Evolutionary conservation across 2,797 vertebrate species (phyloP), one percentile per base, ranked within the genome.

Genomic region (Rhabdophis nuchalis): DNA sequence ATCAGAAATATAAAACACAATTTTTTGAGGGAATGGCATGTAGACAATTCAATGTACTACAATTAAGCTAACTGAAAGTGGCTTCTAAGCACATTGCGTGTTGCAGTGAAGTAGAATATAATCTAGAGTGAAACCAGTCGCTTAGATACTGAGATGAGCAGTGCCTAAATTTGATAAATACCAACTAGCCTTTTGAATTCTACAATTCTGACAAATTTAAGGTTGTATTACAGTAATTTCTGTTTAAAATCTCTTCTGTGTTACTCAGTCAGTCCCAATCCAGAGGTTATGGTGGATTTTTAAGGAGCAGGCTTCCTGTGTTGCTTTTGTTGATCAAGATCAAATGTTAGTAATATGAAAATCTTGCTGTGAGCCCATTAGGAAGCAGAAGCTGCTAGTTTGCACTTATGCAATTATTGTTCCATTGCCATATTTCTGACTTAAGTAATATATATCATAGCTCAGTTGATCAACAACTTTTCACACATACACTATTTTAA

Each of bases 401-500:
- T 92, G 87, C 89, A 82, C 16, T 16, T 23, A 41, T 41, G 18
- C 32, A 77, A 41, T 77, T 41, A 77, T 41, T 36, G 18, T 36
- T 41, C 68, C 68, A 23, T 77, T 77, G 72, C 36, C 72, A 82
- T 41, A 41, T 46, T 41, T 46, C 8, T 95, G 68, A 77, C 92
- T 89, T 36, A 94, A 96, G 93, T 94, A 93, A 93, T 3, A 29
- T 94, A 86, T 36, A 87, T 68, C 82, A 14, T 25, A 93, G 93
- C 87, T 93, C 90, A 93, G 89, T 95, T 91, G 94, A 91, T 95
- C 93, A 94, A 94, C 92, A 90, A 87, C 87, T 94, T 95, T 95
- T 95, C 94, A 91, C 91, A 93, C 94, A 82, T 94, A 90, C 91
- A 32, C n/a, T 95, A 94, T 92, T 86, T 90, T 93, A 95, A 96